Conservation (phyloP, 2,113 vertebrate genomes). For the Ctenomys sociabilis region DNA sequence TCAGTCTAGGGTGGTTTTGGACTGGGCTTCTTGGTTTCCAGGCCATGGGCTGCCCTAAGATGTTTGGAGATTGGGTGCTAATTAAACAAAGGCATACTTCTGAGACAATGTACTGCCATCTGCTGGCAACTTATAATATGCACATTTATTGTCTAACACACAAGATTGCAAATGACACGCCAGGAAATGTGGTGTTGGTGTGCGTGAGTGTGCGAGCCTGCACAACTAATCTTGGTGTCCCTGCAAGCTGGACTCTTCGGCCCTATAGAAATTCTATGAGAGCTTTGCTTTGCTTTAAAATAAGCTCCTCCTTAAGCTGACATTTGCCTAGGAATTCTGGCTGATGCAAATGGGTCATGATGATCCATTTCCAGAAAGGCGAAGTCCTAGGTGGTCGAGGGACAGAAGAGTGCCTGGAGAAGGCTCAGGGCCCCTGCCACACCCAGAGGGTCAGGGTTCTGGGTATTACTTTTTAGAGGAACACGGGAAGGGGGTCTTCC, state of each 20-base stretch:
- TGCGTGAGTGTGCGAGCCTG: not conserved
- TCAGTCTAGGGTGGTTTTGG: not conserved
- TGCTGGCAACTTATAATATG: not conserved
- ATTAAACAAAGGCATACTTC: not conserved
- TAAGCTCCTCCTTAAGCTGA: not conserved
- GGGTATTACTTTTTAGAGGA: conserved; percentile 9
- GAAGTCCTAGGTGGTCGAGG: not conserved
- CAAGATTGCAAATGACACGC: not conserved
- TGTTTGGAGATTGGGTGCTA: not conserved
- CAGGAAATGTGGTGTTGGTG: not conserved
- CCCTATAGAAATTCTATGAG: not conserved
- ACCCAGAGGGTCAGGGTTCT: not conserved
- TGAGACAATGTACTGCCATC: conserved; percentile 49
- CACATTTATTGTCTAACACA: not conserved
- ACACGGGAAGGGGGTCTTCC: not conserved
- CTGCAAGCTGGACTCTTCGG: not conserved
- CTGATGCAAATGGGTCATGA: not conserved
- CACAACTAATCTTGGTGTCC: not conserved
- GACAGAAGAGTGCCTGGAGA: not conserved
- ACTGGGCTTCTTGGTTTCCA: not conserved
- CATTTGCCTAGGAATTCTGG: not conserved
- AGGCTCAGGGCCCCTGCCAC: not conserved
- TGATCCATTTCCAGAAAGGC: not conserved
- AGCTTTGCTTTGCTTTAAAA: not conserved
- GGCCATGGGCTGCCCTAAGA: not conserved